A percentile compares a stretch with the other conserved stretches of the same genome.
phyloP scores from a whole-genome alignment of 2,888 invertebrate species.

The Hyposoter didymator region DNA sequence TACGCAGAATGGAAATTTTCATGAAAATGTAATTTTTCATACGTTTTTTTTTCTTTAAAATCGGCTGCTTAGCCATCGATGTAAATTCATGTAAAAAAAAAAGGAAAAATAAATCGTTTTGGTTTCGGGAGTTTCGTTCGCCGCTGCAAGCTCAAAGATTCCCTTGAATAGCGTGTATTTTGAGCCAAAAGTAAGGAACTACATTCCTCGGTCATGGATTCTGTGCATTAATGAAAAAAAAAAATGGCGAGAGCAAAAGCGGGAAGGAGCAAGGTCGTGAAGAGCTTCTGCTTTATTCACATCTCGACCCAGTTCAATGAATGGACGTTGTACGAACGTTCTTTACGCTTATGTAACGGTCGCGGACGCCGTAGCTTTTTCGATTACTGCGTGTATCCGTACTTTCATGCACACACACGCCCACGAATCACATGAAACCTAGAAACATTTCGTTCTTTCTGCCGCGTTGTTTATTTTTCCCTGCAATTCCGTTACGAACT shows the following conservation, averaged over 20 bases:
- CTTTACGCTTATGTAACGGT: slow-evolving; percentile 37
- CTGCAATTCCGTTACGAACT: neutral
- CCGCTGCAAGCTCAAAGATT: neutral
- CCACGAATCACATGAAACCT: neutral
- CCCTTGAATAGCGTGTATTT: neutral
- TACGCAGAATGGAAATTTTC: too few species aligned
- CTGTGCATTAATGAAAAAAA: slow-evolving; percentile 18
- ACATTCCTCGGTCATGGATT: slow-evolving; percentile 1
- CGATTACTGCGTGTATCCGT: slow-evolving; percentile 51
- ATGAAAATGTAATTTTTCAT: too few species aligned
- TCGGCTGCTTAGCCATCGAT: too few species aligned
- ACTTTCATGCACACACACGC: neutral
- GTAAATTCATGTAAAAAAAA: too few species aligned
- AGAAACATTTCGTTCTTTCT: neutral
- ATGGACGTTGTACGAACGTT: slow-evolving; percentile 49
- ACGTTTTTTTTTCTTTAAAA: too few species aligned
- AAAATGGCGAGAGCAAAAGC: slow-evolving; percentile 16
- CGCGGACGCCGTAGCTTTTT: slow-evolving; percentile 45
- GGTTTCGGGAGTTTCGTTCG: neutral
- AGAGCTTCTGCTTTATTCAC: slow-evolving; percentile 59
- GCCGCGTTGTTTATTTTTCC: slow-evolving; percentile 5
- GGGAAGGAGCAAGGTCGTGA: slow-evolving; percentile 59
- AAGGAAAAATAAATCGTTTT: neutral
- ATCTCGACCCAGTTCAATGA: slow-evolving; percentile 66
- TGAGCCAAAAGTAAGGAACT: neutral